Conservation (phyloP, 2,888 invertebrate species). For the Anaspis maculata region DNA sequence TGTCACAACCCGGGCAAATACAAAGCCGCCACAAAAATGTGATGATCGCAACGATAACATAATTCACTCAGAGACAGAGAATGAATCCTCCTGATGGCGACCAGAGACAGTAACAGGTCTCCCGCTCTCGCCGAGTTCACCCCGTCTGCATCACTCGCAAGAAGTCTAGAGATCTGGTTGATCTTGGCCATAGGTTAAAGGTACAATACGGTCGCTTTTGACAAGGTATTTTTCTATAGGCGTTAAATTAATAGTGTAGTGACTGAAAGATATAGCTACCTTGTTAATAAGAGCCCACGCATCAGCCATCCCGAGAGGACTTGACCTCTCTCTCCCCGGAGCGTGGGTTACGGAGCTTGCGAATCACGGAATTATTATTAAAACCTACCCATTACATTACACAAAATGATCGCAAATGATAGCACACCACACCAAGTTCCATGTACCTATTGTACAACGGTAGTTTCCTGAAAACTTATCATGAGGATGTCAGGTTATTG, state of each 20-base stretch:
- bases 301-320: slow-evolving; percentile 26
- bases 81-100: slow-evolving; percentile 5
- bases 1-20: too few species aligned
- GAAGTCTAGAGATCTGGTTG: slow-evolving; percentile 7
- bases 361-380: too few species aligned
- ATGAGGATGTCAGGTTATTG: too few species aligned
- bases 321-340: slow-evolving; percentile 29
- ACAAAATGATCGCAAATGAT: too few species aligned
- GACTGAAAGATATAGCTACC: slow-evolving; percentile 37
- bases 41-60: slow-evolving; percentile 13
- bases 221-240: slow-evolving; percentile 30
- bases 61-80: slow-evolving; percentile 5
- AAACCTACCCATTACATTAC: neutral
- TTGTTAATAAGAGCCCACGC: slow-evolving; percentile 37
- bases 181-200: slow-evolving; percentile 11
- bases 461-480: too few species aligned
- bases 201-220: slow-evolving; percentile 22
- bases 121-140: slow-evolving; percentile 6
- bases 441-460: too few species aligned
- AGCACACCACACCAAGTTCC: too few species aligned
- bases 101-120: too few species aligned
- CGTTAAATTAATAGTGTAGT: slow-evolving; percentile 36
- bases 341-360: slow-evolving; percentile 11
- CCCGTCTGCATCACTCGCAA: slow-evolving; percentile 1
- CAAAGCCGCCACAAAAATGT: slow-evolving; percentile 4